Evolutionary conservation across 2,797 vertebrate species (phyloP).

Genomic region (Platyrinchus mystaceus): DNA sequence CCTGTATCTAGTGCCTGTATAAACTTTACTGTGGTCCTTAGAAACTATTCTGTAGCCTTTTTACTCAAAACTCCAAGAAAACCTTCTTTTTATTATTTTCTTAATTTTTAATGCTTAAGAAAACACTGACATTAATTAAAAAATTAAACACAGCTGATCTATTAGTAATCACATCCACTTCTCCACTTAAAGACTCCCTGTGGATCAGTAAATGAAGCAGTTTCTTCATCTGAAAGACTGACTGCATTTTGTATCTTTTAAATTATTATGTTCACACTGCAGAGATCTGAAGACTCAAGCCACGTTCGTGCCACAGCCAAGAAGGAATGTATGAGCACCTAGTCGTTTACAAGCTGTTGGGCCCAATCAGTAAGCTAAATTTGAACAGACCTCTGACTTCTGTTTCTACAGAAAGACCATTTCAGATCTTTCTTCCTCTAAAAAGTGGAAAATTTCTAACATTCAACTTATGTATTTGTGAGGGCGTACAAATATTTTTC

Average conservation of each 20-base stretch:
- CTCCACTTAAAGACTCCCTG: not conserved
- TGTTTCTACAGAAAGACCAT: not conserved
- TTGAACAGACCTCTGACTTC: not conserved
- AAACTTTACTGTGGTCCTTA: not conserved
- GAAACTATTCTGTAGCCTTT: not conserved
- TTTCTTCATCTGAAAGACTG: not conserved
- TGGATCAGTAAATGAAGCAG: not conserved
- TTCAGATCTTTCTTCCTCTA: not conserved
- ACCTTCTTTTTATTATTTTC: not conserved
- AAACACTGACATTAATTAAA: not conserved
- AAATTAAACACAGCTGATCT: not conserved
- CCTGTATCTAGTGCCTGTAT: not conserved
- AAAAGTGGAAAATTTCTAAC: not conserved
- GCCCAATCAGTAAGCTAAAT: not conserved
- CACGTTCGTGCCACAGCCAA: not conserved
- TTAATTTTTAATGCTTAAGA: not conserved
- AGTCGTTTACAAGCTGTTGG: not conserved
- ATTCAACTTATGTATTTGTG: not conserved
- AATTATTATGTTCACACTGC: not conserved
- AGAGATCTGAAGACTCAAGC: not conserved
- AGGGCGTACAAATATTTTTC: not conserved
- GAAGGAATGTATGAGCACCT: not conserved
- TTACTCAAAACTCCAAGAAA: not conserved
- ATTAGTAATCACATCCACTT: not conserved
- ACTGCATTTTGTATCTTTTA: not conserved